These are phyloP conservation scores for Alca torda DNA, from an alignment of 2,797 vertebrate species.

Conservation along the genomic window DNA sequence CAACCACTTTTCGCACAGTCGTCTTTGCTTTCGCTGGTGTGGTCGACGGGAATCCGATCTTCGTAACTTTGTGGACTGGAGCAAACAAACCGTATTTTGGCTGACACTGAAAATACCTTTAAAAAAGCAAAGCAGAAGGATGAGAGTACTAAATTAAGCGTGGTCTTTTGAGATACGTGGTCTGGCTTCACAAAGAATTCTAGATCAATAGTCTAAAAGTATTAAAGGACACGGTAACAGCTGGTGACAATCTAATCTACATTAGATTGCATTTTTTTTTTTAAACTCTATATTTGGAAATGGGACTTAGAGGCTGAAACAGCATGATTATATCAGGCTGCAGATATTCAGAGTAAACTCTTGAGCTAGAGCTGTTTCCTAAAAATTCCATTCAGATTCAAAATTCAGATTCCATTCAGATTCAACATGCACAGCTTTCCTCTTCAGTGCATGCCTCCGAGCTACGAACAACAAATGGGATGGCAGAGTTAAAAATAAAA, in stretches of 20 bases:
- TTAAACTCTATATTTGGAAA: background rate
- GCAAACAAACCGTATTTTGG: slow-evolving; percentile 96
- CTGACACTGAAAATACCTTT: slow-evolving; percentile 97
- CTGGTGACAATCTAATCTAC: background rate
- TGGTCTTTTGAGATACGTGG: fast-evolving
- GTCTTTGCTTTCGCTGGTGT: slow-evolving; percentile 95
- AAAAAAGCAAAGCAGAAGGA: background rate
- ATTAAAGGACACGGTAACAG: background rate
- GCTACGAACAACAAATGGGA: background rate
- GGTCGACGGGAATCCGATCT: slow-evolving; percentile 96
- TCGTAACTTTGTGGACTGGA: slow-evolving; percentile 97
- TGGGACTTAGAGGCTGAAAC: background rate
- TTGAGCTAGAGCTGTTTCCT: background rate
- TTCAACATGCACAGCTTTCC: background rate
- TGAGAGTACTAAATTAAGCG: background rate
- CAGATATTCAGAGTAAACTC: background rate
- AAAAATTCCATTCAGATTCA: background rate
- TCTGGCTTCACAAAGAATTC: background rate
- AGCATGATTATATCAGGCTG: background rate
- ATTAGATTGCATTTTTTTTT: background rate
- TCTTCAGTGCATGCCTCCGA: background rate
- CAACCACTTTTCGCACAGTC: slow-evolving; percentile 83
- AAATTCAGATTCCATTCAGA: background rate
- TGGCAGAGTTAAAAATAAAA: background rate
- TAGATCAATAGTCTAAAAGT: fast-evolving